A percentile compares a stretch with the other conserved stretches of the same genome.
Evolutionary conservation across 2,113 vertebrate species (phyloP).

Genomic region (Chloropsis hardwickii): DNA sequence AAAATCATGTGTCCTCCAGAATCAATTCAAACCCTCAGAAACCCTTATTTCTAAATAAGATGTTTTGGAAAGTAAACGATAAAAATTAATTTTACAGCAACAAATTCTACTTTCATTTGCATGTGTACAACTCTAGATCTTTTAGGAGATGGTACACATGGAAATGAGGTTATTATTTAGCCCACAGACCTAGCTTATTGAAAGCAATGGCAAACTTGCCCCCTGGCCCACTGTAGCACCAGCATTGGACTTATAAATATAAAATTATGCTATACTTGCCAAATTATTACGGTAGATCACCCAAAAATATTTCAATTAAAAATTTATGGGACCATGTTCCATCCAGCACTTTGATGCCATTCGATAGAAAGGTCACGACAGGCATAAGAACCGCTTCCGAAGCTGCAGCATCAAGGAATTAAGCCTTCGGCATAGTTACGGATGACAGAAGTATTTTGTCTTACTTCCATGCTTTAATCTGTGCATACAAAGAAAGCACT

Average conservation of each 20-base stretch:
- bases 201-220: neutral
- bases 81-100: slow-evolving; percentile 17
- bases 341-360: slow-evolving; percentile 35
- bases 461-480: neutral
- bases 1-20: neutral
- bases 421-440: slow-evolving; percentile 35
- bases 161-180: neutral
- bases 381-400: slow-evolving; percentile 42
- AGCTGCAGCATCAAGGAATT: slow-evolving; percentile 45
- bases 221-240: neutral
- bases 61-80: slow-evolving; percentile 16
- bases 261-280: slow-evolving; percentile 55
- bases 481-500: neutral
- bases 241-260: slow-evolving; percentile 41
- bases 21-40: neutral
- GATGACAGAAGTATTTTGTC: neutral
- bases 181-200: neutral
- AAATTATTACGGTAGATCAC: slow-evolving; percentile 21
- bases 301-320: slow-evolving; percentile 58
- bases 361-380: slow-evolving; percentile 21
- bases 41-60: neutral
- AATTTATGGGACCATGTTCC: slow-evolving; percentile 27
- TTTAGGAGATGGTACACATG: neutral
- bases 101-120: neutral
- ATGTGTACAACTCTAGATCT: neutral